phyloP scores from a whole-genome alignment of 1,140 invertebrate genomes.

The Heliconius congener region DNA sequence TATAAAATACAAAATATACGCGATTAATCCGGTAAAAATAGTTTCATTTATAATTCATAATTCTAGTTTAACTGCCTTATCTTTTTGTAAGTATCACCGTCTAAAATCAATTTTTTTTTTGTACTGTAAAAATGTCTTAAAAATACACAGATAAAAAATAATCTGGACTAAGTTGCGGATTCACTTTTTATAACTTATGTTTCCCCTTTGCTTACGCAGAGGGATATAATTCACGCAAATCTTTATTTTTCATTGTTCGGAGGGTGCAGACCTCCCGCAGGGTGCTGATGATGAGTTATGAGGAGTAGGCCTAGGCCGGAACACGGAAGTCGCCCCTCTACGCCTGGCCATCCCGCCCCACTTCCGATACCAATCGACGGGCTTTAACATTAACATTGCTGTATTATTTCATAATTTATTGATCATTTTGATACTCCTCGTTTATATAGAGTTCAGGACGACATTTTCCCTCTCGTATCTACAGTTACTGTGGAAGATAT shows the following conservation, averaged over 20 bases:
- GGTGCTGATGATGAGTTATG: conserved; percentile 77
- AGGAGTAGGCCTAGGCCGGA: conserved; percentile 57
- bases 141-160: conserved; percentile 21
- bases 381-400: conserved; percentile 55
- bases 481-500: not conserved
- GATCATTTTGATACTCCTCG: conserved; percentile 40
- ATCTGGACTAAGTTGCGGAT: conserved; percentile 41
- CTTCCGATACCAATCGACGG: conserved; percentile 75
- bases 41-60: too few species aligned
- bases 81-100: too few species aligned
- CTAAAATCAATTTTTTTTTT: not conserved
- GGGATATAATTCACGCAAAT: conserved; percentile 75
- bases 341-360: conserved; percentile 60
- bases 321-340: conserved; percentile 71
- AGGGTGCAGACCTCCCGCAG: conserved; percentile 60
- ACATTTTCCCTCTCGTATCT: conserved; percentile 15
- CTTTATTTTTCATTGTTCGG: conserved; percentile 72
- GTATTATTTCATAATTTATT: conserved; percentile 74
- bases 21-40: too few species aligned
- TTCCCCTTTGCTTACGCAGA: conserved; percentile 62
- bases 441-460: not conserved
- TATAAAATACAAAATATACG: too few species aligned
- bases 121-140: not conserved
- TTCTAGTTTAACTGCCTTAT: too few species aligned
- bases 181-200: conserved; percentile 57